Evolutionary conservation across 2,797 vertebrate species (phyloP), one percentile per base, ranked within the genome.

Genomic region (Sebastes aleutianus): DNA sequence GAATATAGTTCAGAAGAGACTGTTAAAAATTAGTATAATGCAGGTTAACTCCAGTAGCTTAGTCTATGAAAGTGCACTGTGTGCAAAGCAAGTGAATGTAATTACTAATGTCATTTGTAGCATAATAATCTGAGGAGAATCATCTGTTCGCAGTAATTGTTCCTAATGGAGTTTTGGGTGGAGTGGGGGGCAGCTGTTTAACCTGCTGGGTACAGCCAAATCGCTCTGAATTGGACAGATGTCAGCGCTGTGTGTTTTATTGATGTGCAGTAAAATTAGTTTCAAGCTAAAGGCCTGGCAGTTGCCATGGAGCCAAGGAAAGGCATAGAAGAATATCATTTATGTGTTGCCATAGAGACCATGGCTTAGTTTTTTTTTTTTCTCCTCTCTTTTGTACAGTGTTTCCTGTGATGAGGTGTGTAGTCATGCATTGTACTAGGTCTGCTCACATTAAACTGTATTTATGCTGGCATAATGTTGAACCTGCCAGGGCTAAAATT

Each of bases 231-330:
- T 62, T 68, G 57, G 68, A 88, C 85, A 89, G 79, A 91, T 93
- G 91, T 93, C 81, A 77, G 72, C 16, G 24, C 69, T 39, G 70
- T 88, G 84, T 88, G 74, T 95, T 92, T 92, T 93, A 94, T 88
- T 92, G 89, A 91, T 89, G 83, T 89, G 85, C 85, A 82, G 84
- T 90, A 88, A 87, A 91, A 92, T 79, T 58, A 88, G 76, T 89
- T 92, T 92, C 78, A 88, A 85, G 70, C 88, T 83, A 73, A 90
- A 88, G 70, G 76, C 87, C 78, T 59, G 81, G 78, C 88, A 83
- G 95, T 95, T 96, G 89, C 95, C 84, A 94, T 94, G 93, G 93
- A 92, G 92, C 88, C 87, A 76, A 91, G 85, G 85, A 90, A 86
- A 92, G 77, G 74, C 80, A 87, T 78, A 72, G 82, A 88, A 80